Evolutionary conservation across 2,888 invertebrate genomes (phyloP), one percentile per base, ranked within the genome.

Genomic region (Cephus pygmeus): DNA sequence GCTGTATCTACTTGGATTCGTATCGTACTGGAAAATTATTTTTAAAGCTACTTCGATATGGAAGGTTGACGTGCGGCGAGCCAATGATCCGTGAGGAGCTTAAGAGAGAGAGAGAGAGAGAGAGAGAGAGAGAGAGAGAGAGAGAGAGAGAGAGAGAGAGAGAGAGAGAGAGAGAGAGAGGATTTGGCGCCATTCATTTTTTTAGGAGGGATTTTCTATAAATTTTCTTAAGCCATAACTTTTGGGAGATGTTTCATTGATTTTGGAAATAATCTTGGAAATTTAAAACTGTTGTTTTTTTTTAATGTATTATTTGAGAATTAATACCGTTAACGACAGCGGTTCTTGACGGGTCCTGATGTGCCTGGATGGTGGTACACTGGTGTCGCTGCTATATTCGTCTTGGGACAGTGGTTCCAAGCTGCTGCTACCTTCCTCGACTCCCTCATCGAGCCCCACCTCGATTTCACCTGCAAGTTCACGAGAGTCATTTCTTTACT

Each of bases 311-410:
- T 2, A 9, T 23, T 82, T 83, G 23, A 56, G 2, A 23, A 23
- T 6, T 23, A 9, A 23, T 85, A 92, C 92, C 87, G 88, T 91
- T 76, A 90, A 87, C 73, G 90, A 91, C 76, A 91, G 79, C 74
- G 90, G 89, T 80, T 90, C 88, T 56, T 84, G 85, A 77, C 83
- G 87, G 76, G 85, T 84, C 71, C 81, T 81, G 40, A 79, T 73
- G 69, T 83, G 82, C 84, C 85, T 85, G 40, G 82, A 77, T 56
- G 81, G 83, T 35, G 88, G 82, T 36, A 86, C 89, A 76, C 90
- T 89, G 78, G 87, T 90, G 40, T 90, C 90, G 78, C 88, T 88
- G 81, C 84, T 86, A 83, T 86, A 89, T 31, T 90, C 90, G 75
- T 91, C 90, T 76, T 88, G 89, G 0, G 89, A 90, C 75, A 88